Percentiles rank a stretch among this genome's conserved stretches.
Conservation (phyloP, 2,113 vertebrate genomes). For the Phalacrocorax carbo region DNA sequence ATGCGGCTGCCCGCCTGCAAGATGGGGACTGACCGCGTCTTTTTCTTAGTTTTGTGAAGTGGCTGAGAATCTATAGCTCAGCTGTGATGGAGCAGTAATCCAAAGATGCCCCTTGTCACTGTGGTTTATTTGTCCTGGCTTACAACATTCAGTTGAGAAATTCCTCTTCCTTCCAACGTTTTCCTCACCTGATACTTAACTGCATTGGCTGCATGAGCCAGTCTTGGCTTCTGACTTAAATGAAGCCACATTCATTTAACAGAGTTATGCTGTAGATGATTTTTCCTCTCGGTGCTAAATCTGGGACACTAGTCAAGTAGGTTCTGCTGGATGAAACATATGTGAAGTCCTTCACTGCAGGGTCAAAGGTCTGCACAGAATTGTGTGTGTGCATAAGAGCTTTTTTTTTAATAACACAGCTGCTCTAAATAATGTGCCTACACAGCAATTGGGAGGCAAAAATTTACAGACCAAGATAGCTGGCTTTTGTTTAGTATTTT, state of each 20-base stretch:
- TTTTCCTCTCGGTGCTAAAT: background rate
- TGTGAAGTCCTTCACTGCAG: background rate
- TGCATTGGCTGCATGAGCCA: background rate
- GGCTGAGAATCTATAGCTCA: background rate
- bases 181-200: background rate
- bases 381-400: background rate
- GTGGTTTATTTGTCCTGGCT: background rate
- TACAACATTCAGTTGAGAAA: background rate
- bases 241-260: background rate
- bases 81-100: background rate
- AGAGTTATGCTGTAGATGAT: background rate
- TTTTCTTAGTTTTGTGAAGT: background rate
- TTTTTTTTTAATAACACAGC: background rate
- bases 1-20: background rate
- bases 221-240: background rate
- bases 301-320: background rate
- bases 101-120: background rate
- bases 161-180: background rate
- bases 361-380: background rate
- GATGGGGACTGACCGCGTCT: accelerated
- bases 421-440: background rate
- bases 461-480: background rate
- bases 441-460: background rate
- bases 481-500: background rate
- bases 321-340: background rate